Evolutionary conservation across 2,113 vertebrate genomes (phyloP).

Genomic region (Corythornis vintsioides): DNA sequence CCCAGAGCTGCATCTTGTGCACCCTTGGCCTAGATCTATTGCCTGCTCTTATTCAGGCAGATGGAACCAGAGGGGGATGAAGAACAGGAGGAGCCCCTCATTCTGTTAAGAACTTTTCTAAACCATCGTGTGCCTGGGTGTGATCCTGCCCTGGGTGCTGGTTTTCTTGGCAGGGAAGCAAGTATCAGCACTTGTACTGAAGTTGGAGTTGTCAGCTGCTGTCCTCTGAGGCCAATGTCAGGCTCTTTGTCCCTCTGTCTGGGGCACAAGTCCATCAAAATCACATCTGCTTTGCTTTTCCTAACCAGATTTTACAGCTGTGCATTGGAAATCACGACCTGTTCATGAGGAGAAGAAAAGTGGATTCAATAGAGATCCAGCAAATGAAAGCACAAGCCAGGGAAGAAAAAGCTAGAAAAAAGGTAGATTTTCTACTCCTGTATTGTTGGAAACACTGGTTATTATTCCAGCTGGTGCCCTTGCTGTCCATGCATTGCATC

Average conservation of each 20-base stretch:
- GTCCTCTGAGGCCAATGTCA: background rate
- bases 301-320: slow-evolving; percentile 84
- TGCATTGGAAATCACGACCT: slow-evolving; percentile 92
- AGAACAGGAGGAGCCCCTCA: background rate
- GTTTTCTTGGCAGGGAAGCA: background rate
- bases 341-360: slow-evolving; percentile 91
- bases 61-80: background rate
- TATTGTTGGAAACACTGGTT: background rate
- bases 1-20: background rate
- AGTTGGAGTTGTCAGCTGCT: background rate
- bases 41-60: background rate
- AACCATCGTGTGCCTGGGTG: background rate
- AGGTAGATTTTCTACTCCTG: slow-evolving; percentile 69
- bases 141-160: background rate
- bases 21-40: background rate
- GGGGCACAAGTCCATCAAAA: background rate
- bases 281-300: background rate
- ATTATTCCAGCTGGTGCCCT: slow-evolving; percentile 8
- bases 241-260: background rate
- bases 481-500: background rate
- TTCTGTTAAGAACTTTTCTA: background rate
- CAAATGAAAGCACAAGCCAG: slow-evolving; percentile 93
- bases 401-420: slow-evolving; percentile 91
- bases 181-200: background rate
- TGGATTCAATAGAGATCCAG: slow-evolving; percentile 91